Conservation (phyloP, 2,113 vertebrate species). For the Condylura cristata region DNA sequence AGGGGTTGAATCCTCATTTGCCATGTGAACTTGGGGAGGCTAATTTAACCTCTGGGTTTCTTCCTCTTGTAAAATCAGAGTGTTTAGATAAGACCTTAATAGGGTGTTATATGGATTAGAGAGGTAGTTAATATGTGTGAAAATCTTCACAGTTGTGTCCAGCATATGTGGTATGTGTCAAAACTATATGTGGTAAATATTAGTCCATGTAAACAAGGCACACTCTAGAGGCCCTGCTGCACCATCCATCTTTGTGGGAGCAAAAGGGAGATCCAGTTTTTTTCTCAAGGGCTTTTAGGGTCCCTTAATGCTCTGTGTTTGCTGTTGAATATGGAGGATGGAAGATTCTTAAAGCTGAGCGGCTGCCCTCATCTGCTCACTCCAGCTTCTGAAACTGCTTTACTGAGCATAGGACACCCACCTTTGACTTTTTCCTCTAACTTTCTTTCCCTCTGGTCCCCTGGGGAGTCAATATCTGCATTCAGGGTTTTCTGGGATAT, state of each 20-base stretch:
- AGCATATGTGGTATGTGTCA: neutral
- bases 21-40: neutral
- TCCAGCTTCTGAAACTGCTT: neutral
- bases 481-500: neutral
- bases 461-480: neutral
- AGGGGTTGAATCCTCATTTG: neutral
- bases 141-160: neutral
- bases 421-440: neutral
- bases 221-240: neutral
- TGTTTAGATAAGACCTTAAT: neutral
- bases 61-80: neutral
- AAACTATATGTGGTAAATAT: neutral
- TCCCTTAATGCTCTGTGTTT: neutral
- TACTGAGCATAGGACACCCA: neutral
- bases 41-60: conserved; percentile 36
- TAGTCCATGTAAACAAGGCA: neutral
- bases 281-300: neutral
- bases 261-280: neutral
- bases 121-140: neutral
- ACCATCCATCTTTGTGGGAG: neutral
- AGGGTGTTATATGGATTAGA: neutral
- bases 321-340: neutral
- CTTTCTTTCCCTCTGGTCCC: neutral
- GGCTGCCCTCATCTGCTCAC: neutral
- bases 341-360: neutral